Evolutionary conservation across 1,140 invertebrate species (phyloP).

Genomic region (Sarcophaga bullata): DNA sequence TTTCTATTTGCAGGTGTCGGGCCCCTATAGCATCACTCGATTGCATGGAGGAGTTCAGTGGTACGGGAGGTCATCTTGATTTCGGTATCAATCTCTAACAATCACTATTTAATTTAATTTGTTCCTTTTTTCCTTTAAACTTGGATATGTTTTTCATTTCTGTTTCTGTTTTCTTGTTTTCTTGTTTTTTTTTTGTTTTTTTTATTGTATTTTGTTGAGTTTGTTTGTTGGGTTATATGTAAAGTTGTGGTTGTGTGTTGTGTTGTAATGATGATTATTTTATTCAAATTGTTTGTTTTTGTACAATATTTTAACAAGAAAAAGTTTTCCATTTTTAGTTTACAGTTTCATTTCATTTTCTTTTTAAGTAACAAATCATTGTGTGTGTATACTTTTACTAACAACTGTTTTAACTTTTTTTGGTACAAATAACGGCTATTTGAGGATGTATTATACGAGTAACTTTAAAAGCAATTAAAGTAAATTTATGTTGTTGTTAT

Average conservation of each 20-base stretch:
- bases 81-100: slow-evolving; percentile 66
- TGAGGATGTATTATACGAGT: no score
- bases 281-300: neutral
- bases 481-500: no score
- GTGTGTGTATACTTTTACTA: neutral
- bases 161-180: slow-evolving; percentile 42
- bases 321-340: neutral
- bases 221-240: neutral
- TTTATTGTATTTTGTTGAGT: slow-evolving; percentile 1
- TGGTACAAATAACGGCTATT: no score
- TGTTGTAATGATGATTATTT: neutral
- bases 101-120: slow-evolving; percentile 55
- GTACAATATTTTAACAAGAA: neutral
- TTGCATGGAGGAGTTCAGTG: slow-evolving; percentile 93
- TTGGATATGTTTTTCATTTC: slow-evolving; percentile 49
- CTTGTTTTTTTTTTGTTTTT: neutral
- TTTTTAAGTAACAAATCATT: slow-evolving; percentile 2
- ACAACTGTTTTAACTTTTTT: no score
- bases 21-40: slow-evolving; percentile 90
- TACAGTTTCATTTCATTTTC: neutral
- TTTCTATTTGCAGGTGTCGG: slow-evolving; percentile 75
- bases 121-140: slow-evolving; percentile 44
- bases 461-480: no score
- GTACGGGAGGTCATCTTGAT: slow-evolving; percentile 68
- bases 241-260: neutral